Evolutionary conservation across 1,140 invertebrate genomes (phyloP), one percentile per base, ranked within the genome.

Genomic region (Drosophila willistoni): DNA sequence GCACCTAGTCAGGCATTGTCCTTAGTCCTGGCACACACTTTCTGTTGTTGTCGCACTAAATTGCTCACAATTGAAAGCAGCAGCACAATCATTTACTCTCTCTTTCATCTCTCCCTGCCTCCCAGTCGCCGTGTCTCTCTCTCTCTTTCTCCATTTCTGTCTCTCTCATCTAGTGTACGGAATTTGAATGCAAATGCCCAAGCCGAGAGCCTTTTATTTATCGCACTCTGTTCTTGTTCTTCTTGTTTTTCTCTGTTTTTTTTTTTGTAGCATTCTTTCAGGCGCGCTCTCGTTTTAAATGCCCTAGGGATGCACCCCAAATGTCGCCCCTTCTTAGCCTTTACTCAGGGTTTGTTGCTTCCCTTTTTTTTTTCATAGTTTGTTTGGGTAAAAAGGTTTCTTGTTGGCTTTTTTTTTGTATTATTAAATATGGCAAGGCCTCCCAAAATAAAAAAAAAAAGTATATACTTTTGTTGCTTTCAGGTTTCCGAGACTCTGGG

Each of bases 31-130:
- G 68, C 62, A 44, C 76, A 51, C 44, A 51, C 44, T 51, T 51
- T 51, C 44, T 51, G 44, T n/a, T 51, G 44, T 51, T 79, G 67
- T 68, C 73, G 80, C 78, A 89, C 85, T 89, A 89, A 89, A 84
- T 84, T 89, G 80, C 84, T 78, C 71, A 83, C 84, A 89, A 89
- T 83, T 89, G 84, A 79, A 81, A 81, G 82, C 82, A 86, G 75
- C 64, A 77, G 81, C 57, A 76, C 76, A 59, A 85, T 79, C 82
- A 81, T 86, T 86, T 86, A 86, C 64, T 74, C 63, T 51, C 17
- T 51, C 44, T 51, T 74, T 51, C 65, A 67, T 39, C 68, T 64
- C 41, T 73, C 10, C 13, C 14, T 29, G 10, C 14, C n/a, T 19
- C 13, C 12, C 12, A 34, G 7, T 36, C 9, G 7, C 9, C 10